These are phyloP conservation scores for Parus major DNA, from an alignment of 2,113 vertebrate genomes.

Conservation along the genomic window DNA sequence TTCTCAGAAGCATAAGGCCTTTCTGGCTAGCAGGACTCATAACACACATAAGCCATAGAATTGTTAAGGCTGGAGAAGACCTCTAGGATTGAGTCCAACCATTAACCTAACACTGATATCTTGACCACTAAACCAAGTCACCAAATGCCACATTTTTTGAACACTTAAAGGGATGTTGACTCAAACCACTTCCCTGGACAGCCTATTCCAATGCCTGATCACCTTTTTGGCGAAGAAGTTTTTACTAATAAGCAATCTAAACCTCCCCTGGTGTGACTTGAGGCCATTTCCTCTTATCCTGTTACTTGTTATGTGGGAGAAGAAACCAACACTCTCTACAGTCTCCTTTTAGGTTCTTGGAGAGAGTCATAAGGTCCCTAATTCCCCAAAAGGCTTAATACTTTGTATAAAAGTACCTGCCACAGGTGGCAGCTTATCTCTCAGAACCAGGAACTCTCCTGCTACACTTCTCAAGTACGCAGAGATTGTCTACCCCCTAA, in stretches of 20 bases:
- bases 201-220: neutral
- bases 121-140: neutral
- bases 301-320: neutral
- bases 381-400: neutral
- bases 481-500: neutral
- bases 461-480: neutral
- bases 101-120: neutral
- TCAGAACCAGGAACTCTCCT: neutral
- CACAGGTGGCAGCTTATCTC: neutral
- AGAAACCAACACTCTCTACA: neutral
- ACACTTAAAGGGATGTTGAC: neutral
- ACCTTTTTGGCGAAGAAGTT: neutral
- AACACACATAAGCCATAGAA: neutral
- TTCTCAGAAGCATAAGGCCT: neutral
- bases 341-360: neutral
- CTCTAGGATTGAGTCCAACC: neutral
- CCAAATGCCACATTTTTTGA: neutral
- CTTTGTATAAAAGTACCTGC: neutral
- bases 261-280: neutral
- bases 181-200: neutral
- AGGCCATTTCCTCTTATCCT: neutral
- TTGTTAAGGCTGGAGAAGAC: accelerated
- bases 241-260: neutral
- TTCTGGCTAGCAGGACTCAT: neutral
- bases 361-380: neutral